phyloP scores from a whole-genome alignment of 2,888 invertebrate species.

The Sesia apiformis region DNA sequence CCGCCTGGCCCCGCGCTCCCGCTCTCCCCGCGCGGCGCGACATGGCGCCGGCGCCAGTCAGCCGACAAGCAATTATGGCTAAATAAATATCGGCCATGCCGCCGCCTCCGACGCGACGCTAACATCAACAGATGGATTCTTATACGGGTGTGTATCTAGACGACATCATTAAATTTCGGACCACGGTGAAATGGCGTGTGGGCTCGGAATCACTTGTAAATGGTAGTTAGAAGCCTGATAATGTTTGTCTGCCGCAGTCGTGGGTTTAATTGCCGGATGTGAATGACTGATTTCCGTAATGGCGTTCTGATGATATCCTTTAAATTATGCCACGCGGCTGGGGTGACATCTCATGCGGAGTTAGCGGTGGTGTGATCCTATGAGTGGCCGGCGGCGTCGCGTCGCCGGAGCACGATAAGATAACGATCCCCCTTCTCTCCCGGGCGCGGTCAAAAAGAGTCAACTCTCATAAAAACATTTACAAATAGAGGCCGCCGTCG shows the following conservation, averaged over 20 bases:
- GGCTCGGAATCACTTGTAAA: slow-evolving; percentile 44
- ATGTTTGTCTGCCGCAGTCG: slow-evolving; percentile 34
- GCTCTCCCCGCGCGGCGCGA: slow-evolving; percentile 40
- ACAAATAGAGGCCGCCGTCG: slow-evolving; percentile 41
- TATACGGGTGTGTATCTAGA: slow-evolving; percentile 47
- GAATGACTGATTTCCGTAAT: slow-evolving; percentile 35
- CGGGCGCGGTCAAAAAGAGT: slow-evolving; percentile 21
- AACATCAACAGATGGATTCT: slow-evolving; percentile 58
- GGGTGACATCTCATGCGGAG: neutral
- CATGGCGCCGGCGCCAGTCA: slow-evolving; percentile 67
- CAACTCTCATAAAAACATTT: slow-evolving; percentile 48
- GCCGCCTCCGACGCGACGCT: slow-evolving; percentile 53
- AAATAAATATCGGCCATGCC: slow-evolving; percentile 72
- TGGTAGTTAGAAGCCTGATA: slow-evolving; percentile 36
- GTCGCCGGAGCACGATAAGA: slow-evolving; percentile 39
- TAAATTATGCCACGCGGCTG: neutral
- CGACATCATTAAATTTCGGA: slow-evolving; percentile 49
- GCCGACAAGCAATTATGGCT: slow-evolving; percentile 73
- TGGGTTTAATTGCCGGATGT: slow-evolving; percentile 44
- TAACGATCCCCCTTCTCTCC: slow-evolving; percentile 22
- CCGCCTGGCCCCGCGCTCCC: slow-evolving; percentile 16
- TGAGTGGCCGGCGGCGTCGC: slow-evolving; percentile 19
- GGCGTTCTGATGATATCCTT: slow-evolving; percentile 7
- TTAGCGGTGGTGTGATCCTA: neutral
- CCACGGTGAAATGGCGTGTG: slow-evolving; percentile 40